phyloP scores from a whole-genome alignment of 1,140 invertebrate species.

The Hirudo medicinalis region DNA sequence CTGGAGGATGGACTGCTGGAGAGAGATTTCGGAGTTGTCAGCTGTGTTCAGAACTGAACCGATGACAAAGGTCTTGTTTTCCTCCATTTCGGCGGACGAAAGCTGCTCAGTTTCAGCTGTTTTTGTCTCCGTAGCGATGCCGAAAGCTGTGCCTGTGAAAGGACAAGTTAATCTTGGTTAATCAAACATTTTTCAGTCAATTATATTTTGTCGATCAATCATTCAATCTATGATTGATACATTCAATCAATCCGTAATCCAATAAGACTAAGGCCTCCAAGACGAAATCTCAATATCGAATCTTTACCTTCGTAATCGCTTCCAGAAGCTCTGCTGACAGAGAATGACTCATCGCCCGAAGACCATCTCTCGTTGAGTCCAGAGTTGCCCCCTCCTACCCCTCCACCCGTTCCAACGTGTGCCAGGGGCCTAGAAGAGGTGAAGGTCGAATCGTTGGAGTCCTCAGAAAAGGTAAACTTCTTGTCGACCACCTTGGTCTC shows the following conservation, averaged over 20 bases:
- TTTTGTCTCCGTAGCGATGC: slow-evolving; percentile 30
- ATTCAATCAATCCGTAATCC: neutral
- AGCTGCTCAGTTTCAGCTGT: slow-evolving; percentile 25
- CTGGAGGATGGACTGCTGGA: slow-evolving; percentile 32
- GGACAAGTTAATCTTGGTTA: neutral
- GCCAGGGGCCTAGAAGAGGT: neutral
- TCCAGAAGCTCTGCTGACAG: slow-evolving; percentile 8
- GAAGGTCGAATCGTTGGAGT: neutral
- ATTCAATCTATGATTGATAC: neutral
- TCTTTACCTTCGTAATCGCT: slow-evolving; percentile 7
- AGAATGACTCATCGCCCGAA: neutral
- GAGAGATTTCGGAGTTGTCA: slow-evolving; percentile 17
- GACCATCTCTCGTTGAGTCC: neutral
- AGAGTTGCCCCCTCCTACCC: neutral
- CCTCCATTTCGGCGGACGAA: slow-evolving; percentile 25
- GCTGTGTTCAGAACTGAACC: slow-evolving; percentile 11
- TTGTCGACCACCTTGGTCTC: neutral
- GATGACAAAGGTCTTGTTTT: slow-evolving; percentile 26
- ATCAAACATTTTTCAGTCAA: too few relatives aligned
- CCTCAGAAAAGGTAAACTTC: neutral
- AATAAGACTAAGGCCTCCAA: neutral
- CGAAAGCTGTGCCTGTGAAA: slow-evolving; percentile 23
- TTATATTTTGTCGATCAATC: too few relatives aligned
- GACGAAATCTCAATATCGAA: neutral
- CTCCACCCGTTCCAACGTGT: neutral